Base-by-base conservation (phyloP, 2,113 vertebrate genomes). In the Phyllostomus discolor region DNA sequence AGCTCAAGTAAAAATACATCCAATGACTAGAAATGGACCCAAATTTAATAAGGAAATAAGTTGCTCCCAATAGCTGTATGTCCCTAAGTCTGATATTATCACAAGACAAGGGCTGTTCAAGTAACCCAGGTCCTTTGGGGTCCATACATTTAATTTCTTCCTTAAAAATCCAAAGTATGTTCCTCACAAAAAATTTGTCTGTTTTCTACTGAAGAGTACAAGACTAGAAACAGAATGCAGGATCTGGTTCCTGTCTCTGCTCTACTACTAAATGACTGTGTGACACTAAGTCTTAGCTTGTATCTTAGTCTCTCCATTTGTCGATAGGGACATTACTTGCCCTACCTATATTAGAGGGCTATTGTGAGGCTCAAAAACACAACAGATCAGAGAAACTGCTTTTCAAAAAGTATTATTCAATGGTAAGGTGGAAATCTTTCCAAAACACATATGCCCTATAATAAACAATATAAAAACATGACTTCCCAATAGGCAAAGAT, bases 11-110 rank as follows among this genome's bases (percentile, higher is more conserved):
- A 94, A 95, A 94, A 90, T 73, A n/a, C 5, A 95, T 92, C 50
- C 72, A 93, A 88, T 31, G 10, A 78, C 67, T 90, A 62, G 22
- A 97, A 94, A 95, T 8, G 26, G 20, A 94, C 67, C 79, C 95
- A 94, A 91, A 92, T 78, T 87, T 94, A 92, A 83, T 19, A 72
- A 88, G 24, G 62, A 26, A 93, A 81, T 28, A 95, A 78, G 41
- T n/a, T 91, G 24, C 14, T 66, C n/a, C 43, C 52, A 54, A 46
- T n/a, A 89, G 54, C 86, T 95, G 88, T 81, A 87, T 73, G 31
- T 70, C 26, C 24, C 52, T n/a, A 48, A 69, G 14, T 54, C 72
- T 88, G 54, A 79, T 52, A 91, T 20, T 48, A 91, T 75, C 57
- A 66, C 46, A 91, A 70, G 33, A 76, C 12, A 91, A 85, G 15